Base-by-base conservation (phyloP, 2,888 invertebrate species). In the Teinopalpus imperialis region DNA sequence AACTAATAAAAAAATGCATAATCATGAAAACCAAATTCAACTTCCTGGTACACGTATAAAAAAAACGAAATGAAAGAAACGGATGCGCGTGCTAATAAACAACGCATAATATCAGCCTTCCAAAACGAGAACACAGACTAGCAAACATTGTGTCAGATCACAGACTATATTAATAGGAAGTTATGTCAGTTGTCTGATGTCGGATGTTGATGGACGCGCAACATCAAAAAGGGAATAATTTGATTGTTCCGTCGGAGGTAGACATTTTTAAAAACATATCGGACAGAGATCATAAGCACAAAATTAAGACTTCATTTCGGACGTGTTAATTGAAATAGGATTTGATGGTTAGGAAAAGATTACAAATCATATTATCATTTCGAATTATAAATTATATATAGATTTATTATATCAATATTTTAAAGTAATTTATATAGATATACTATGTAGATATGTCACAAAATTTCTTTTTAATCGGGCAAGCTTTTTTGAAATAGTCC, bases 1-100 rank as follows among this genome's bases (percentile, higher is more conserved):
- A 87, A 57, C 87, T 87, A 47, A 27, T 6, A 16, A 4, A 4
- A 18, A 7, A 27, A 13, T 12, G 18, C 20, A 29, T 29, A 18
- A 13, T 12, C 3, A 20, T 29, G 20, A 29, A 18, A 18, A 32
- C 41, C 12, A 5, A 7, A 5, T 16, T 12, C 41, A 31, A 41
- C 34, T 18, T 42, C 13, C 41, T 26, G 20, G n/a, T 35, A 9
- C 8, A 10, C 8, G 12, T 16, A 41, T 20, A 30, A 34, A 18
- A 24, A 36, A 16, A 42, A 34, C 2, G 4, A 18, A 24, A 18
- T 9, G 14, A 40, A 44, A 36, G 35, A 24, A 40, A 30, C 43
- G 43, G 43, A 43, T 6, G 30, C 27, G 12, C 7, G 5, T 23
- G 43, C 35, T 29, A 29, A 30, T 36, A 36, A 36, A 43, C 34